Percentiles rank a stretch among this genome's conserved stretches.
phyloP scores from a whole-genome alignment of 2,888 invertebrate species.

The Gordius sp. region DNA sequence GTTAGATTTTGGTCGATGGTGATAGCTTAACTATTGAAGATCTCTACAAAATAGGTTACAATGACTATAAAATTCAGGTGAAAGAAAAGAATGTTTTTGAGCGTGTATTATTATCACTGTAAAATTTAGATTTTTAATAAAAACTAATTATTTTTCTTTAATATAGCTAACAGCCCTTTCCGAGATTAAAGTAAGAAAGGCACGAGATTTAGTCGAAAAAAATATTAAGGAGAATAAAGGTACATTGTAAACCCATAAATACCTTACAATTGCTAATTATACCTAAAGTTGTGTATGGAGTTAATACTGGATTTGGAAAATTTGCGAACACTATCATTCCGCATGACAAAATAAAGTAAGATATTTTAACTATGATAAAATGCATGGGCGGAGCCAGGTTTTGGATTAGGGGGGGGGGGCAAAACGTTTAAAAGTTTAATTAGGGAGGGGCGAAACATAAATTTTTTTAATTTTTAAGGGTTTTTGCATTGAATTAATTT shows the following conservation, averaged over 20 bases:
- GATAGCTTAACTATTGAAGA: conserved; percentile 35
- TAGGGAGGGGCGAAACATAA: no score
- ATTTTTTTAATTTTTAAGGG: no score
- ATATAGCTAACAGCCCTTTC: conserved; percentile 34
- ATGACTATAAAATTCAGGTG: conserved; percentile 35
- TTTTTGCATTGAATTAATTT: no score
- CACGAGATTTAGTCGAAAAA: conserved; percentile 35
- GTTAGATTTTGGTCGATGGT: no score
- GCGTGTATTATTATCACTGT: no score
- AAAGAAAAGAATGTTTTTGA: no score
- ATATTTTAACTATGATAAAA: not conserved
- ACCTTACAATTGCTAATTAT: conserved; percentile 17
- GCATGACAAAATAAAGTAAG: conserved; percentile 36
- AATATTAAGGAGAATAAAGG: conserved; percentile 37
- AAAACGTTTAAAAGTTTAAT: no score
- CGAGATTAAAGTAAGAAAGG: conserved; percentile 32
- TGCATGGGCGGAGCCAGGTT: no score
- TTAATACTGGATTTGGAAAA: conserved; percentile 43
- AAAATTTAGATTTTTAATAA: not conserved
- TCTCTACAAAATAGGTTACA: conserved; percentile 35
- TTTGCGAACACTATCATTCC: conserved; percentile 37
- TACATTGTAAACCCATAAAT: conserved; percentile 22
- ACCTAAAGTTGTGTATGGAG: conserved; percentile 35
- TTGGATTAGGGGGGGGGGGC: no score
- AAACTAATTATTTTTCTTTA: conserved; percentile 4